Conservation (phyloP, 2,113 vertebrate genomes). For the Varanus komodoensis region DNA sequence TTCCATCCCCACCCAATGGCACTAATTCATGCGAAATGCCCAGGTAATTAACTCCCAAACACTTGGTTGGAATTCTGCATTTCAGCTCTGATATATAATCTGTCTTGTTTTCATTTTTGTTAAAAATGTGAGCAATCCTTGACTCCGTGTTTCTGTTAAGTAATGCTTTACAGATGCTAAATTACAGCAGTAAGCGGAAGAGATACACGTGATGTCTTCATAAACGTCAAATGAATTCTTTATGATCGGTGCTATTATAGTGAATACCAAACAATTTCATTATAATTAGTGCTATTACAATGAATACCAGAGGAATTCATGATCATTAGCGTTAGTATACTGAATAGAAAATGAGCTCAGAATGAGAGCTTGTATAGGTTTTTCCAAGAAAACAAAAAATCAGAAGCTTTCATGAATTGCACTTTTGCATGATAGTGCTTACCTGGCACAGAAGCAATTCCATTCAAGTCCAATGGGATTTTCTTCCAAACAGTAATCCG, state of each 20-base stretch:
- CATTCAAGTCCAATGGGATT: no score
- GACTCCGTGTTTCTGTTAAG: conserved; percentile 52
- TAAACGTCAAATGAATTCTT: conserved; percentile 60
- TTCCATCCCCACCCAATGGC: accelerated
- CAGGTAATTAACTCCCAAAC: not conserved
- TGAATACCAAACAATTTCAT: conserved; percentile 65
- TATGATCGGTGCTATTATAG: conserved; percentile 55
- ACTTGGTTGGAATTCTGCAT: not conserved
- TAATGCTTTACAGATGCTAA: conserved; percentile 60
- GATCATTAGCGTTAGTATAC: conserved; percentile 45
- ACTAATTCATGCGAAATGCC: not conserved
- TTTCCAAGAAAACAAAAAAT: not conserved
- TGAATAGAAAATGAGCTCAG: conserved; percentile 65
- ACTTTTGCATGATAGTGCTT: no score
- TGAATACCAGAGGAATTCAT: conserved; percentile 57
- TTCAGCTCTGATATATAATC: not conserved
- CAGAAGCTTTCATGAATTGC: conserved; percentile 26
- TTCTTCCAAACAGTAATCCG: no score
- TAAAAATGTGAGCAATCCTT: conserved; percentile 29
- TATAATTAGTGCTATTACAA: conserved; percentile 67
- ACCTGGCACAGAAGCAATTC: no score
- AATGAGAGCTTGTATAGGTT: conserved; percentile 30
- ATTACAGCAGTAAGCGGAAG: conserved; percentile 48
- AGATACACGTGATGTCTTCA: conserved; percentile 36
- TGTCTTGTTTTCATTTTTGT: conserved; percentile 8